A percentile compares a stretch with the other conserved stretches of the same genome.
Conservation (phyloP, 1,140 invertebrate species). For the Tachypleus tridentatus region DNA sequence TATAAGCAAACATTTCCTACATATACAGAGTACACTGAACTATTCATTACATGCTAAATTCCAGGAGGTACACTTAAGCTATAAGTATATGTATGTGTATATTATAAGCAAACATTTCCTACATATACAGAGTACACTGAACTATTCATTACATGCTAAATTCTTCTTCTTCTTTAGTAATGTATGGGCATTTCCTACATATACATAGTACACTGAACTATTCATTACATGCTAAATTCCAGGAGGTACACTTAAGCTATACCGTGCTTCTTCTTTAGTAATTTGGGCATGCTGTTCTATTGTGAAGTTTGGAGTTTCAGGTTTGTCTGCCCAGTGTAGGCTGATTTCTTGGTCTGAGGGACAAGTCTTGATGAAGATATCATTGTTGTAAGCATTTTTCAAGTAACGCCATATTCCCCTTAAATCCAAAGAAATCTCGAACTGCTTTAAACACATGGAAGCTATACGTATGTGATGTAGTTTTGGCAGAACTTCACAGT, state of each 20-base stretch:
- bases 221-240: neutral
- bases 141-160: too few species aligned
- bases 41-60: too few species aligned
- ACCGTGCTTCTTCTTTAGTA: slow-evolving; percentile 30
- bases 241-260: slow-evolving; percentile 31
- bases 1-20: too few species aligned
- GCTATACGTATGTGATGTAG: slow-evolving; percentile 46
- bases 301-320: slow-evolving; percentile 33
- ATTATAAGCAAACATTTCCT: too few species aligned
- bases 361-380: slow-evolving; percentile 45
- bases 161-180: slow-evolving; percentile 28
- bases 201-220: too few species aligned
- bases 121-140: too few species aligned
- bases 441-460: slow-evolving; percentile 41
- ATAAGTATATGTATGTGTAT: too few species aligned
- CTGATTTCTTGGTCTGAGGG: slow-evolving; percentile 51
- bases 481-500: slow-evolving; percentile 46
- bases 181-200: too few species aligned
- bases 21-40: too few species aligned
- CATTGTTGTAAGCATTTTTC: slow-evolving; percentile 42
- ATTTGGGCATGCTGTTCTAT: slow-evolving; percentile 32
- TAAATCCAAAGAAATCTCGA: slow-evolving; percentile 42
- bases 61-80: slow-evolving; percentile 30
- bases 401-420: slow-evolving; percentile 48
- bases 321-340: slow-evolving; percentile 43